phyloP scores from a whole-genome alignment of 2,888 invertebrate species.

The Halictus quadricinctus region DNA sequence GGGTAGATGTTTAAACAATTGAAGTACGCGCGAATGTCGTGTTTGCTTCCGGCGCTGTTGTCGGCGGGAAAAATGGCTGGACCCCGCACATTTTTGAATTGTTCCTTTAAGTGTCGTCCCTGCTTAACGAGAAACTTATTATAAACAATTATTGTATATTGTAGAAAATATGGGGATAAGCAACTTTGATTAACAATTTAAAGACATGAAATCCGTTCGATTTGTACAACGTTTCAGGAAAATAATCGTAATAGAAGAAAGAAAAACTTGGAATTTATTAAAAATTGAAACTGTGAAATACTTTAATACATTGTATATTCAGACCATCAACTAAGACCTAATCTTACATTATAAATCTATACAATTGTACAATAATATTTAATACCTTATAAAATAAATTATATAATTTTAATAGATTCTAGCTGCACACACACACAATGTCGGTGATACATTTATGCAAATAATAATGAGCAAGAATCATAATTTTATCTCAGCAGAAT shows the following conservation, averaged over 20 bases:
- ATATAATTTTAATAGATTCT: slow-evolving; percentile 70
- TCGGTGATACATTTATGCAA: slow-evolving; percentile 5
- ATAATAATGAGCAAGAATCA: neutral
- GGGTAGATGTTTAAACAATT: neutral
- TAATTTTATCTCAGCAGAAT: neutral
- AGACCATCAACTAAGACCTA: slow-evolving; percentile 82
- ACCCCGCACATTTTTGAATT: neutral
- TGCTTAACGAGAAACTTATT: slow-evolving; percentile 2
- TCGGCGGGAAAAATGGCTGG: neutral
- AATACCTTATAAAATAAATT: slow-evolving; percentile 70
- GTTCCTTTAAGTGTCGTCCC: neutral
- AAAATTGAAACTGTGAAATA: slow-evolving; percentile 62
- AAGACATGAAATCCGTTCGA: neutral
- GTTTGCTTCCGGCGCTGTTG: neutral
- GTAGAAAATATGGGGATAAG: neutral
- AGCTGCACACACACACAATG: neutral
- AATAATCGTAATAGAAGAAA: slow-evolving; percentile 39
- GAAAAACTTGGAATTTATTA: slow-evolving; percentile 61
- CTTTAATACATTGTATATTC: slow-evolving; percentile 68
- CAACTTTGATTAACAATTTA: neutral
- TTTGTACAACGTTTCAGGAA: slow-evolving; percentile 5
- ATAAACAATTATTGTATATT: neutral
- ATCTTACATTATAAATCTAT: slow-evolving; percentile 78
- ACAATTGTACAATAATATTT: slow-evolving; percentile 79
- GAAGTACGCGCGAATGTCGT: neutral